These are phyloP conservation scores for Brachionus calyciflorus DNA, from an alignment of 1,140 invertebrate species.

Conservation along the genomic window DNA sequence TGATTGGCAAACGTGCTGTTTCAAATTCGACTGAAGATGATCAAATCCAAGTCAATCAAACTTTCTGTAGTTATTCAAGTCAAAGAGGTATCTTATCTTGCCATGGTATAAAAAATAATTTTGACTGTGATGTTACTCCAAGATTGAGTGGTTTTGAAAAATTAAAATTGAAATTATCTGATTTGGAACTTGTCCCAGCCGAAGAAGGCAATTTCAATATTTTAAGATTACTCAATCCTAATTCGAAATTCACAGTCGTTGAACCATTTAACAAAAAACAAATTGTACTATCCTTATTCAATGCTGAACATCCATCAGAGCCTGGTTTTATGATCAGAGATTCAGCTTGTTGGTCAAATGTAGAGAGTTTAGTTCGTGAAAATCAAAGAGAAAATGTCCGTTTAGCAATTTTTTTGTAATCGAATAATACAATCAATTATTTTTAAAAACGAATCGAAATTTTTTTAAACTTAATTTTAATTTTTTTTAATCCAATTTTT, in stretches of 20 bases:
- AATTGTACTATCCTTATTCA: constrained; percentile 9
- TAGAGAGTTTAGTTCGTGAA: not conserved
- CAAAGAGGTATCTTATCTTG: constrained; percentile 25
- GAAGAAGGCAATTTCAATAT: not conserved
- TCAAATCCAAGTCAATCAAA: not conserved
- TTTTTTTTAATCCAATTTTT: no score
- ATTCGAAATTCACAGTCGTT: constrained; percentile 30
- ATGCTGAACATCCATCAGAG: not conserved
- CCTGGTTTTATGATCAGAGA: not conserved
- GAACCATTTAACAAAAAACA: constrained; percentile 1
- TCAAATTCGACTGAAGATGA: not conserved
- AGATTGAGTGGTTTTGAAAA: constrained; percentile 15
- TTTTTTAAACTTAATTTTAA: not conserved
- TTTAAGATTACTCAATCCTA: not conserved
- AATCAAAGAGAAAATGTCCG: not conserved
- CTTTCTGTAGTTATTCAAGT: constrained; percentile 35
- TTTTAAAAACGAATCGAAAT: not conserved
- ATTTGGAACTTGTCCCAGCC: constrained; percentile 3
- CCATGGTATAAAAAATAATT: not conserved
- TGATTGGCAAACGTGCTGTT: not conserved
- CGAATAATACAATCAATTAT: not conserved
- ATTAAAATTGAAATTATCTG: not conserved
- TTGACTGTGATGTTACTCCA: constrained; percentile 20
- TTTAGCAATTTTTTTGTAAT: constrained; percentile 27
- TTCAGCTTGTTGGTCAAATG: not conserved